Percentiles rank a stretch among this genome's conserved stretches.
Evolutionary conservation across 2,113 vertebrate species (phyloP).

Genomic region (Myrmecobius fasciatus): DNA sequence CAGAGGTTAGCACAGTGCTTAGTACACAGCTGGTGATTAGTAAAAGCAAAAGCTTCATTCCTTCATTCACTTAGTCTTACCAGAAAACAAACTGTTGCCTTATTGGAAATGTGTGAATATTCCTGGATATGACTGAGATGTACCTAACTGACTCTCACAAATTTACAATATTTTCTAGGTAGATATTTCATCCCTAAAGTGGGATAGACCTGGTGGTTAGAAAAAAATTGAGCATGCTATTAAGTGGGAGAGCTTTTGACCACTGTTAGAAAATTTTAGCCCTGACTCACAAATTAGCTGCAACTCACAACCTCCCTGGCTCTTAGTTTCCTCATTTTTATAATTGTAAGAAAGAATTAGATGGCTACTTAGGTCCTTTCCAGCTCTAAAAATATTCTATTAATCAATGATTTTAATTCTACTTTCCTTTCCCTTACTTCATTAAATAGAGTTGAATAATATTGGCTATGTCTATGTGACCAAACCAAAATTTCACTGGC

Average conservation of each 20-base stretch:
- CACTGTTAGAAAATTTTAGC: background rate
- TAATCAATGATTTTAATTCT: slow-evolving; percentile 16
- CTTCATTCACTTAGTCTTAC: background rate
- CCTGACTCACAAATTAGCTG: background rate
- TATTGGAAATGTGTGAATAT: background rate
- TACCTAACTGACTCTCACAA: background rate
- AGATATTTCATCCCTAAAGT: background rate
- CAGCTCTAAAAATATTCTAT: background rate
- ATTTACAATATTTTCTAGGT: background rate
- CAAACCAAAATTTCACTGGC: background rate
- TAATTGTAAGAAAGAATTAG: background rate
- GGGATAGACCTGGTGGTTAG: background rate
- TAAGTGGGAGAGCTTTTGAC: background rate
- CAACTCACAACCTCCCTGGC: background rate
- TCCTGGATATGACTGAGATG: background rate
- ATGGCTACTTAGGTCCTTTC: background rate
- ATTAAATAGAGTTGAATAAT: background rate
- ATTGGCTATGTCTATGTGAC: background rate
- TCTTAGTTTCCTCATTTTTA: background rate
- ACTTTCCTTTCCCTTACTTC: slow-evolving; percentile 6
- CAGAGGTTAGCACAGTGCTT: background rate
- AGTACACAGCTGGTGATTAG: background rate
- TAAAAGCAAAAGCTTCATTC: background rate
- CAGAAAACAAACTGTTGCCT: background rate
- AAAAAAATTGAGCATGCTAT: background rate